Base-by-base conservation (phyloP, 2,797 vertebrate genomes). In the Poliocrania exsul region DNA sequence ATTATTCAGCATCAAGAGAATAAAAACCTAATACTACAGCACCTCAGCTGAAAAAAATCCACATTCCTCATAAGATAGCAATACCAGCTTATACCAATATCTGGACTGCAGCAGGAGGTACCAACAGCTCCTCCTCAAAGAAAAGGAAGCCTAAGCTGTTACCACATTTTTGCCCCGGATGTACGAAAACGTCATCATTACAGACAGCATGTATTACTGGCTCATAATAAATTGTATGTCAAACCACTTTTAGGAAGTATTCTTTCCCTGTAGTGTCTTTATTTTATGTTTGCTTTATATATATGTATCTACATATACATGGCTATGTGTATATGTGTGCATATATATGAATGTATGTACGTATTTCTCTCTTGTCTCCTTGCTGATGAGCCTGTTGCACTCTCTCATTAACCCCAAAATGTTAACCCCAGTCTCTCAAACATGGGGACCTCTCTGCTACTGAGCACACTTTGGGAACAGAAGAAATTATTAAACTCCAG, bases 1-100 rank as follows among this genome's bases (percentile, higher is more conserved):
- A 96, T 96, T 95, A 94, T 53, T 90, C 72, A 71, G n/a, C 50
- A 86, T 31, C 94, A 79, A 47, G 85, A 88, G 93, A 93, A 86
- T 92, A 90, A 91, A 87, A 93, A 61, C 31, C 18, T 81, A 44
- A 81, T 58, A 62, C 50, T 51, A 75, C 69, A 70, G 58, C 62
- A 79, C 75, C 78, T 74, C 37, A 49, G 47, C 23, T 58, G 47
- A 10, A 50, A 50, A 50, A 28, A 28, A 16, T 9, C 24, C 2
- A 24, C 37, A 82, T 81, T 54, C 13, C 28, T 95, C 28, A 25
- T 57, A 73, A 91, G 72, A 80, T 54, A 58, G 19, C 66, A 75
- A 69, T 54, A 75, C 9, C 18, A 61, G 14, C 24, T 64, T 64
- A 61, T 33, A 62, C 15, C 29, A 78, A 29, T 89, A 81, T 57